Conservation (phyloP, 2,113 vertebrate species). For the Thamnophis sirtalis region DNA sequence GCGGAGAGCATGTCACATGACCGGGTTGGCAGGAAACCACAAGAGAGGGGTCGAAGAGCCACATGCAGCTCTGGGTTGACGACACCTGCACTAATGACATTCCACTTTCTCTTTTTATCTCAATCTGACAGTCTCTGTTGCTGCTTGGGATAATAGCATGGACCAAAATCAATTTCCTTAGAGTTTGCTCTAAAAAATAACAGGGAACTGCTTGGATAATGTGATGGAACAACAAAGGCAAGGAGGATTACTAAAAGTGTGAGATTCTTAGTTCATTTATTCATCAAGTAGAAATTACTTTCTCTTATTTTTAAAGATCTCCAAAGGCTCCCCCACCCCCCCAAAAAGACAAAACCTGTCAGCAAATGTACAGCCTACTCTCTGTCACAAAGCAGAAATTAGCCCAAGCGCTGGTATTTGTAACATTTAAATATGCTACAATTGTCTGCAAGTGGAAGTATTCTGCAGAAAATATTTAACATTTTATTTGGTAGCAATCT, state of each 20-base stretch:
- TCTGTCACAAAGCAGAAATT: background rate
- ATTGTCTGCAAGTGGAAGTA: too few species aligned
- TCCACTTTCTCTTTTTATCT: background rate
- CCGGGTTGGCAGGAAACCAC: too few species aligned
- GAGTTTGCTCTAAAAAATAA: background rate
- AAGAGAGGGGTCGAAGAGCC: too few species aligned
- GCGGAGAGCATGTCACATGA: too few species aligned
- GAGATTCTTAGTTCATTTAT: background rate
- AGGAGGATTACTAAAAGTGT: background rate
- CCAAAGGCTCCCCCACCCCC: background rate
- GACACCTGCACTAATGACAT: background rate
- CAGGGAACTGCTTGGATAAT: background rate
- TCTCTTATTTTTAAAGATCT: background rate
- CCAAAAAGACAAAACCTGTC: too few species aligned
- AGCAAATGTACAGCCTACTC: background rate
- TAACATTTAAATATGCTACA: background rate
- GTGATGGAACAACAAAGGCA: background rate
- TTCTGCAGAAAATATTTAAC: background rate
- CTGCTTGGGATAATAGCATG: rapidly evolving
- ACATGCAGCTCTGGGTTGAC: too few species aligned
- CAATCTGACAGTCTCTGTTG: rapidly evolving
- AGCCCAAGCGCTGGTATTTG: background rate
- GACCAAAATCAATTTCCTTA: constrained; percentile 45
- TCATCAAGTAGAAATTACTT: background rate
- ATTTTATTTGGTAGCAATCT: background rate